Evolutionary conservation across 2,797 vertebrate species (phyloP).

Genomic region (Knipowitschia caucasica): DNA sequence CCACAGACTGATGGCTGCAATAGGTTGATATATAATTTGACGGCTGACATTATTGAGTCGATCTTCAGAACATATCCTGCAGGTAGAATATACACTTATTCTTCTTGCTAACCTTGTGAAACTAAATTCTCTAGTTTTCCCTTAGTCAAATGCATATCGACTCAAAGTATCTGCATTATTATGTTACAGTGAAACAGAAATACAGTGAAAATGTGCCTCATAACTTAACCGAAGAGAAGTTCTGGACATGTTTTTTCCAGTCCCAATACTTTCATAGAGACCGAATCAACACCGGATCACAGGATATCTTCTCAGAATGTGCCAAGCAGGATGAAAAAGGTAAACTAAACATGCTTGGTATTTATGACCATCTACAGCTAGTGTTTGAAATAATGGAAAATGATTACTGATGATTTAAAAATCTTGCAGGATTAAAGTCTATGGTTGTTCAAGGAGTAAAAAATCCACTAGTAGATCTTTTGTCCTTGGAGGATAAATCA

Average conservation of each 20-base stretch:
- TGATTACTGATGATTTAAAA: not conserved
- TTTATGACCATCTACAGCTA: not conserved
- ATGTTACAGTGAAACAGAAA: conserved; percentile 91
- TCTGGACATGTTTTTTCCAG: conserved; percentile 98
- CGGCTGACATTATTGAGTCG: conserved; percentile 96
- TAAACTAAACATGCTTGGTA: conserved; percentile 37
- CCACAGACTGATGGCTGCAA: conserved; percentile 98
- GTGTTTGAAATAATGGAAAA: not conserved
- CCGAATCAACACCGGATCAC: conserved; percentile 90
- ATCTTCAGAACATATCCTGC: conserved; percentile 98
- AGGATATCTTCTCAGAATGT: conserved; percentile 98
- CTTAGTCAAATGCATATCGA: not conserved
- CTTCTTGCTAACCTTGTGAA: not conserved
- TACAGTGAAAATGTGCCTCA: conserved; percentile 97
- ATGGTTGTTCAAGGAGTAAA: conserved; percentile 96
- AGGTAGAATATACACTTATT: conserved; percentile 69
- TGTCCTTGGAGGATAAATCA: conserved; percentile 90
- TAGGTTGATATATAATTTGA: conserved; percentile 94
- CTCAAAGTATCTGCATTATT: not conserved
- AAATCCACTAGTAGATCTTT: conserved; percentile 93
- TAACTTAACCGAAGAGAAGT: conserved; percentile 94
- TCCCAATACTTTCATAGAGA: conserved; percentile 99
- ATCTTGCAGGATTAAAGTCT: conserved; percentile 86
- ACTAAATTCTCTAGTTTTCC: not conserved
- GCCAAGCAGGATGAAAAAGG: conserved; percentile 97